Evolutionary conservation across 2,888 invertebrate species (phyloP), one percentile per base, ranked within the genome.

Genomic region (Andrena trimmerana): DNA sequence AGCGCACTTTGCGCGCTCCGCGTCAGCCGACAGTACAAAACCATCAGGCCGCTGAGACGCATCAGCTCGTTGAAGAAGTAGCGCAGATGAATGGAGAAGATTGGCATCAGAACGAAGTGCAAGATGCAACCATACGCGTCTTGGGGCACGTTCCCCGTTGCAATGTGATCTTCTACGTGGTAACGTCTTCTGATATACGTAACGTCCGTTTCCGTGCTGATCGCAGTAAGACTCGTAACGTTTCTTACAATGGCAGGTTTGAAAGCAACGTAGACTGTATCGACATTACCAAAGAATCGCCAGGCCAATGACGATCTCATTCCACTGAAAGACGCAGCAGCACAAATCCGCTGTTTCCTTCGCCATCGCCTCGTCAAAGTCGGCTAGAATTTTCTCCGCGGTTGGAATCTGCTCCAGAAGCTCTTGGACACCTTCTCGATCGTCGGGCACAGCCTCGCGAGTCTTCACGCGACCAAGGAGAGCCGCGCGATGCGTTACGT

Each of bases 31-130:
- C 95, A 96, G 88, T 95, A 96, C 0, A 97, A 90, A 6, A 95
- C 94, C 0, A 94, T 93, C 87, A 95, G 95, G 16, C 94, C 94
- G 5, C 95, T 95, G 16, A 95, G 93, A 0, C 96, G 94, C 88
- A 96, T 94, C 6, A 97, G 85, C 87, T 97, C 97, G 62, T 96
- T 94, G 87, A 96, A 92, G 85, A 95, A 96, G 94, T 95, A 96
- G 29, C 95, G 94, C 0, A 94, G 93, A 84, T 96, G 95, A 10
- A 94, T 94, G 83, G 95, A 95, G 90, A 97, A 95, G 2, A 95
- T 94, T 2, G 96, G 96, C 16, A 95, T 95, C 84, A 97, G 88
- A 5, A 96, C 91, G 50, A 95, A 93, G 74, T 94, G 94, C 73
- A 95, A 92, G 1, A 95, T 86, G 6, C 93, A 87, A 0, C 94